Evolutionary conservation across 2,888 invertebrate genomes (phyloP), one percentile per base, ranked within the genome.

Genomic region (Caenorhabditis imperialis): DNA sequence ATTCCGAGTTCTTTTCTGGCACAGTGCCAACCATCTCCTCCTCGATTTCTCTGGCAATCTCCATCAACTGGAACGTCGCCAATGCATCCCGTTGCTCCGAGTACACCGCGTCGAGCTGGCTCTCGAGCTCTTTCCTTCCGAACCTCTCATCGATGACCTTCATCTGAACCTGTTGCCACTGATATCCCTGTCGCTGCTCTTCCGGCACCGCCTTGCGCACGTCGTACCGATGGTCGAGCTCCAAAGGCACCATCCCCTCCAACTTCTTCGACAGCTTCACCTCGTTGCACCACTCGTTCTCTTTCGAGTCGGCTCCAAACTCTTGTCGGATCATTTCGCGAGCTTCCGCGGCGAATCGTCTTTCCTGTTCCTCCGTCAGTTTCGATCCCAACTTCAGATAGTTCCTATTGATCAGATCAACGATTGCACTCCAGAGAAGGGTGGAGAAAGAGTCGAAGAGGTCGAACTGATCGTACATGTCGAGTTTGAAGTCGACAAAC

Each of bases 91-190:
- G 6, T 30, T 30, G 7, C 7, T 7, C 7, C 6, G 30, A 6
- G 30, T 30, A 30, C 30, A 30, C 30, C 6, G 6, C 10, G 30
- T 30, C 10, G 30, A 30, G 30, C 10, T 30, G 30, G 30, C 10
- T 30, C 10, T 30, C 30, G 47, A 63, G 18, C 23, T 54, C 7
- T n/a, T 37, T 54, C 5, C 30, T 37, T 8, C 45, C 38, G 23
- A 47, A 65, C 30, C 55, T 25, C 14, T 40, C 50, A 7, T 45
- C 23, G 30, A 65, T 57, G 6, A 42, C 47, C 12, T 35, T 27
- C 65, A 57, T 57, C 25, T 42, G 50, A 1, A 65, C 7, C 50
- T 65, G 65, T 16, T 65, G 65, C 57, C 55, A 50, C 35, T 65
- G 48, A 42, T 65, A 65, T 4, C 47, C 35, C 16, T 63, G 54